Evolutionary conservation across 2,113 vertebrate genomes (phyloP).

Genomic region (Geothlypis trichas): DNA sequence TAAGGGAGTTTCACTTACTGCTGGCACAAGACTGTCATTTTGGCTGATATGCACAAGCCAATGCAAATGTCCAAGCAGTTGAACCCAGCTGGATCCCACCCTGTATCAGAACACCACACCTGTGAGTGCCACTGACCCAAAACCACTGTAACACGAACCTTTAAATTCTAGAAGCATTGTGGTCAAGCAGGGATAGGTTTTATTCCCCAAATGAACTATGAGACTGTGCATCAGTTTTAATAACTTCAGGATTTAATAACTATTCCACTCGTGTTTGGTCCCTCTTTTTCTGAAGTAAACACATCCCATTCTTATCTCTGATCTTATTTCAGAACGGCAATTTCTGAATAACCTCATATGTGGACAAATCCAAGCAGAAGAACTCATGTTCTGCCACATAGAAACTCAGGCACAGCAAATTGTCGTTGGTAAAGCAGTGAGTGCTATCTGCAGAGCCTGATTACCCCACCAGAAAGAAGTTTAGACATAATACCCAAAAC

Average conservation of each 20-base stretch:
- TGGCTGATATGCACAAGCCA: background rate
- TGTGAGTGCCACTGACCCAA: background rate
- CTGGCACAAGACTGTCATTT: background rate
- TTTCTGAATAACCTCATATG: background rate
- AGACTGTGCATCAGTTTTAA: background rate
- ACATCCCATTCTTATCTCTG: fast-evolving
- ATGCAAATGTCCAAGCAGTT: background rate
- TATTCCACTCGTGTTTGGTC: background rate
- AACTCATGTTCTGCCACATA: background rate
- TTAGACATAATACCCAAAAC: background rate
- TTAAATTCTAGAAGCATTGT: background rate
- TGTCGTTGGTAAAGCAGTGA: background rate
- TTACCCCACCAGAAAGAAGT: background rate
- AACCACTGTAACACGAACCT: fast-evolving
- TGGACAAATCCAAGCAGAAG: background rate
- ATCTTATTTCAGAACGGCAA: background rate
- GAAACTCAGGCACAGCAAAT: background rate
- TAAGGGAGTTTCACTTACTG: fast-evolving
- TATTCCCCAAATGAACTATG: background rate
- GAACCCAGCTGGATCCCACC: background rate
- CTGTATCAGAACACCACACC: background rate
- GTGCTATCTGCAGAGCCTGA: background rate
- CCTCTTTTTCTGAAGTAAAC: background rate
- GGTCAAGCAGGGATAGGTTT: background rate
- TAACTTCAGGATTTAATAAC: background rate